A percentile compares a stretch with the other conserved stretches of the same genome.
phyloP scores from a whole-genome alignment of 2,888 invertebrate genomes.

The Incurvaria masculella region DNA sequence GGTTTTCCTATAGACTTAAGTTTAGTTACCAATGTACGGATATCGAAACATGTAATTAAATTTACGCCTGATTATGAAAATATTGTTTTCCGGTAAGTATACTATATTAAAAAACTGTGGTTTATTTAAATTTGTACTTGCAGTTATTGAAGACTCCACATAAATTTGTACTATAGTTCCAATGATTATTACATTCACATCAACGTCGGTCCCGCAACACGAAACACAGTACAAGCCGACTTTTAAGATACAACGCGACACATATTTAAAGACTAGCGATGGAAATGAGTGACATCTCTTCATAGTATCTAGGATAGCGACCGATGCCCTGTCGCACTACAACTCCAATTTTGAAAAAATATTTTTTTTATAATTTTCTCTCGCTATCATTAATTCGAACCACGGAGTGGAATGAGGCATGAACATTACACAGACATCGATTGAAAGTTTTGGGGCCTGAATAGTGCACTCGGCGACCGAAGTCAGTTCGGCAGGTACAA shows the following conservation, averaged over 20 bases:
- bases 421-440: too few species aligned
- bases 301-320: too few species aligned
- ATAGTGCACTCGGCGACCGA: background rate
- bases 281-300: background rate
- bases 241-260: background rate
- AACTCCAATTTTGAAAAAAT: too few species aligned
- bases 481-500: background rate
- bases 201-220: background rate
- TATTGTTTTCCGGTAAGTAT: too few species aligned
- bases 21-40: too few species aligned
- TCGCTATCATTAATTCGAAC: too few species aligned
- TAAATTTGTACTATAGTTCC: conserved; percentile 47
- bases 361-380: too few species aligned
- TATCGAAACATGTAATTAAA: too few species aligned
- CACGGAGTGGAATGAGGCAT: too few species aligned
- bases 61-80: too few species aligned
- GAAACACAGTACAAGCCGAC: background rate
- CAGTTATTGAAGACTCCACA: conserved; percentile 43
- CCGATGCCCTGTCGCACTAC: too few species aligned
- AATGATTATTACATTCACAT: background rate
- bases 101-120: conserved; percentile 41
- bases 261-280: background rate
- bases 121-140: conserved; percentile 54
- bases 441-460: background rate
- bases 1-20: too few species aligned